These are phyloP conservation scores for Pelmatolapia mariae DNA, from an alignment of 2,113 vertebrate species.

Conservation along the genomic window DNA sequence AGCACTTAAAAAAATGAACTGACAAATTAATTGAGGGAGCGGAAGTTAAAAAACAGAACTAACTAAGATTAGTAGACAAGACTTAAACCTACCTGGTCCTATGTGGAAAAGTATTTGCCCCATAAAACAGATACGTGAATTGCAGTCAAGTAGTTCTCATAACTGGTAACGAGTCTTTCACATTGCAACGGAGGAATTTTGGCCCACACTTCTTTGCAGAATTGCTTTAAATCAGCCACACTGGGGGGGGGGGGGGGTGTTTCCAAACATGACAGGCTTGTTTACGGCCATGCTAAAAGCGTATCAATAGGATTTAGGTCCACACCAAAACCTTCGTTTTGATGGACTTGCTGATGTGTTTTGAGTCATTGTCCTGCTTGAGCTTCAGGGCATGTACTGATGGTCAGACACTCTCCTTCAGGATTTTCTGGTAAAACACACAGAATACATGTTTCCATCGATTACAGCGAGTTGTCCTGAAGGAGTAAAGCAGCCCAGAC, in stretches of 20 bases:
- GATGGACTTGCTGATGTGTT: neutral
- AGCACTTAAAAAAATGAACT: neutral
- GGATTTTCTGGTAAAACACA: neutral
- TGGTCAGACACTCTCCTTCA: neutral
- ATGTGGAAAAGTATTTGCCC: neutral
- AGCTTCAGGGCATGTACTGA: neutral
- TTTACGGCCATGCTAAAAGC: neutral
- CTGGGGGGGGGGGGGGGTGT: too few relatives aligned
- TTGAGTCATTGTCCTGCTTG: neutral
- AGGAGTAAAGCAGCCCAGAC: neutral
- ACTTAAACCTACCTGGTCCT: neutral
- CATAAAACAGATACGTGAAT: neutral
- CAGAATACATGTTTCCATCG: neutral
- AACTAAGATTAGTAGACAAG: neutral
- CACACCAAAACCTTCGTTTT: neutral
- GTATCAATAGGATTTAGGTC: neutral
- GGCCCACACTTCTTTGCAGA: neutral
- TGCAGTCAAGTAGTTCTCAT: neutral
- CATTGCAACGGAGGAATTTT: neutral
- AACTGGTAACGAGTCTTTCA: neutral
- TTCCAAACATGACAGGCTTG: neutral
- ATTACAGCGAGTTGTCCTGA: neutral
- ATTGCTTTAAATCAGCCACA: neutral
- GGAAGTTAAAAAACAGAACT: neutral
- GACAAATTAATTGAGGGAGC: neutral